Conservation (phyloP, 2,888 invertebrate genomes). For the Epinotia bilunana region DNA sequence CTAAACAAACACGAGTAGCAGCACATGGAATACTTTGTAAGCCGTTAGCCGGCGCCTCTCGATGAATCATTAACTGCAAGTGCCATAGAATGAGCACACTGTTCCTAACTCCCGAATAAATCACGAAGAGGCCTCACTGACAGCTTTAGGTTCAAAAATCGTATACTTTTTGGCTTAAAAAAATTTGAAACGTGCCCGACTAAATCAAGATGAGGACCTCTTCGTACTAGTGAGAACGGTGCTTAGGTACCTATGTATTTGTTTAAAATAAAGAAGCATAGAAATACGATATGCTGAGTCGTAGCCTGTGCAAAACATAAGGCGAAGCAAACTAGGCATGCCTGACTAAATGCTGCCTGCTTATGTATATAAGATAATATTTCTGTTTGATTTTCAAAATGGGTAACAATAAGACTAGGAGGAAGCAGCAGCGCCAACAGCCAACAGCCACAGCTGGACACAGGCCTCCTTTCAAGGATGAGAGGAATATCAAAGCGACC, state of each 20-base stretch:
- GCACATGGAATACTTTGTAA: conserved; percentile 30
- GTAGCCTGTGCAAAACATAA: too few species aligned
- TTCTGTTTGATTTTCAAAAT: not conserved
- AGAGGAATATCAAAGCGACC: not conserved
- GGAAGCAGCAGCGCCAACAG: not conserved
- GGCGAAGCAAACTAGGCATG: too few species aligned
- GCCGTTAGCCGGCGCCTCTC: conserved; percentile 31
- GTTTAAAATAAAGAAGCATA: too few species aligned
- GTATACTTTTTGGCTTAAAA: too few species aligned
- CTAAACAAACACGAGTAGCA: conserved; percentile 28
- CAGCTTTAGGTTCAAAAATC: too few species aligned
- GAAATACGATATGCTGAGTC: too few species aligned
- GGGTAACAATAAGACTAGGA: not conserved
- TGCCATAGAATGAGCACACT: conserved; percentile 4
- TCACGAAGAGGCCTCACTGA: not conserved
- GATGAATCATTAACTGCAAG: conserved; percentile 33
- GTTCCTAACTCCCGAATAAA: not conserved
- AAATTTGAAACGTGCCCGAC: too few species aligned
- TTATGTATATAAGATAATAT: too few species aligned
- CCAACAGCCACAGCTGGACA: not conserved
- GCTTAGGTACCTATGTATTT: too few species aligned
- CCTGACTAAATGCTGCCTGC: too few species aligned
- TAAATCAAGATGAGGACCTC: too few species aligned
- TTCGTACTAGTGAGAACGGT: too few species aligned
- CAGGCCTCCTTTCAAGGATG: not conserved